Percentiles rank a stretch among this genome's conserved stretches.
These are phyloP conservation scores for Glomeris marginata DNA, from an alignment of 2,888 invertebrate genomes.

Conservation along the genomic window DNA sequence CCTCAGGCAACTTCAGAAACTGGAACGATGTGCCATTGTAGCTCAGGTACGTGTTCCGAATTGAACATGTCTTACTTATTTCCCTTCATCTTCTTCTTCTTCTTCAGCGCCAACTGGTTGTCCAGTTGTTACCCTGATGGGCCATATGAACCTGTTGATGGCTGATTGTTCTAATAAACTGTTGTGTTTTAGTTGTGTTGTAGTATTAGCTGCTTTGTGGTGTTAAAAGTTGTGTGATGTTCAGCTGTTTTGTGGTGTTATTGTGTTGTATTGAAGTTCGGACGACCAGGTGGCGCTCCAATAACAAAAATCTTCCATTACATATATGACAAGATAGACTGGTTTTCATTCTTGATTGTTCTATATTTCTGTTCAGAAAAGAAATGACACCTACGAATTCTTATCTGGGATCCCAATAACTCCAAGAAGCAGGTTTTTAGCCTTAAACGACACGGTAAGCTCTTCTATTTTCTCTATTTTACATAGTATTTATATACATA, in stretches of 20 bases:
- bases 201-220: no score
- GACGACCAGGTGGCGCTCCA: no score
- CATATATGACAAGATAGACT: neutral
- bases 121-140: no score
- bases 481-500: no score
- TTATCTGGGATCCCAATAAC: constrained; percentile 71
- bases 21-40: constrained; percentile 47
- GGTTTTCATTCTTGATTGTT: neutral
- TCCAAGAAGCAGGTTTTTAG: constrained; percentile 61
- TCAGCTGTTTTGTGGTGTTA: no score
- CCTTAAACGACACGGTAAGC: constrained; percentile 48
- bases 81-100: neutral
- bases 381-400: constrained; percentile 70
- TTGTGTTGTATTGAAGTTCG: no score
- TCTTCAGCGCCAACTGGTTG: neutral
- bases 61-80: neutral
- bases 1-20: constrained; percentile 60
- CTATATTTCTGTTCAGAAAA: constrained; percentile 37
- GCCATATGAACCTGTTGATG: no score
- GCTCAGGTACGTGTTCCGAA: constrained; percentile 38
- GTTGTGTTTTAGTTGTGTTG: no score
- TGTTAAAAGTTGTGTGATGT: no score
- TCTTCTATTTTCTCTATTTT: neutral
- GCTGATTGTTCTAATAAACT: no score
- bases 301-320: neutral